A percentile compares a stretch with the other conserved stretches of the same genome.
Evolutionary conservation across 2,113 vertebrate genomes (phyloP).

Genomic region (Myrmecobius fasciatus): DNA sequence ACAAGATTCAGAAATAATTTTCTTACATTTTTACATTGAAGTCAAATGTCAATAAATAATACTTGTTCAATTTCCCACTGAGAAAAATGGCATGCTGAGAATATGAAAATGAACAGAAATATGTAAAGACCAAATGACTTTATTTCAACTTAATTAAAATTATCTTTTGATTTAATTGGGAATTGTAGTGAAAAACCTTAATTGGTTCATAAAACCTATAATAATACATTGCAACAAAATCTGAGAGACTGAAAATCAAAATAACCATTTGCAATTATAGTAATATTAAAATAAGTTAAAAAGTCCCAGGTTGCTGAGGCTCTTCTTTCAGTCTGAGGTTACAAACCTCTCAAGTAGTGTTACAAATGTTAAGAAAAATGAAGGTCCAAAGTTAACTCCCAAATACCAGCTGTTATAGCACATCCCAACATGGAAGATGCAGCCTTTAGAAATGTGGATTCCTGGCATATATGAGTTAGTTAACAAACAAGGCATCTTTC

Average conservation of each 20-base stretch:
- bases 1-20: conserved; percentile 69
- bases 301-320: conserved; percentile 77
- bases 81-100: conserved; percentile 65
- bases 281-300: conserved; percentile 84
- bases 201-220: conserved; percentile 73
- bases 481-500: conserved; percentile 82
- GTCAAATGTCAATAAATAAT: conserved; percentile 73
- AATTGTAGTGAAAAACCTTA: conserved; percentile 89
- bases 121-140: conserved; percentile 73
- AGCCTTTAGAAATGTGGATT: conserved; percentile 73
- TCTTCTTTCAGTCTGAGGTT: conserved; percentile 78
- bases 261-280: conserved; percentile 72
- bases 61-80: conserved; percentile 76
- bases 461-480: conserved; percentile 71
- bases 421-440: conserved; percentile 70
- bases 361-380: conserved; percentile 83
- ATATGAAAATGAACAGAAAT: conserved; percentile 70
- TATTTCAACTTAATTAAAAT: conserved; percentile 66
- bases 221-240: conserved; percentile 76
- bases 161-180: conserved; percentile 68
- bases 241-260: conserved; percentile 78
- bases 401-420: conserved; percentile 66
- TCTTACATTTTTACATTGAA: conserved; percentile 71
- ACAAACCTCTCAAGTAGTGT: conserved; percentile 86
- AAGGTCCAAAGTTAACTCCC: conserved; percentile 77